Evolutionary conservation across 2,797 vertebrate species (phyloP).

Genomic region (Diplodus puntazzo): DNA sequence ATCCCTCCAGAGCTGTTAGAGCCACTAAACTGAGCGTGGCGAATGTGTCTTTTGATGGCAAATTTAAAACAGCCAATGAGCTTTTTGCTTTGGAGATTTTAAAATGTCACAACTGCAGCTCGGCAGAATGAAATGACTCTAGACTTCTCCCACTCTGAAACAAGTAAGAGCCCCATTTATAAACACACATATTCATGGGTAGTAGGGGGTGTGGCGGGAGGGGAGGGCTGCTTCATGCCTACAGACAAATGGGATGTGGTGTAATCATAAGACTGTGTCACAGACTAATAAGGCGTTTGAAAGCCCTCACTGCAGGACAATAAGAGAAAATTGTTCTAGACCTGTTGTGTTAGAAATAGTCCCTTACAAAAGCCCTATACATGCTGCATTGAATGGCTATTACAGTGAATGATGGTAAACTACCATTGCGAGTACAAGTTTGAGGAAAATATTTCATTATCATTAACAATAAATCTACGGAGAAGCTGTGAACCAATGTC

Average conservation of each 20-base stretch:
- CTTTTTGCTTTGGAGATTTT: neutral
- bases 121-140: neutral
- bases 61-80: conserved; percentile 16
- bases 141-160: neutral
- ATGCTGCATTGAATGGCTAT: neutral
- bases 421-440: neutral
- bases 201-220: neutral
- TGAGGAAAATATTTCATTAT: neutral
- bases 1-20: conserved; percentile 10
- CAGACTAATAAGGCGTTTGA: neutral
- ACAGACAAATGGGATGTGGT: conserved; percentile 44
- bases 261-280: conserved; percentile 73
- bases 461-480: neutral
- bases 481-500: neutral
- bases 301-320: conserved; percentile 31
- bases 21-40: neutral
- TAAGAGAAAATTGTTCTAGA: neutral
- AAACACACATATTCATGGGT: conserved; percentile 13
- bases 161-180: conserved; percentile 35
- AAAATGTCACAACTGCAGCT: neutral
- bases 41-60: conserved; percentile 8
- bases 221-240: conserved; percentile 34
- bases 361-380: conserved; percentile 10
- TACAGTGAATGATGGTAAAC: neutral
- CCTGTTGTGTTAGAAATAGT: neutral